A percentile compares a stretch with the other conserved stretches of the same genome.
Conservation (phyloP, 2,797 vertebrate species). For the Pampus argenteus region DNA sequence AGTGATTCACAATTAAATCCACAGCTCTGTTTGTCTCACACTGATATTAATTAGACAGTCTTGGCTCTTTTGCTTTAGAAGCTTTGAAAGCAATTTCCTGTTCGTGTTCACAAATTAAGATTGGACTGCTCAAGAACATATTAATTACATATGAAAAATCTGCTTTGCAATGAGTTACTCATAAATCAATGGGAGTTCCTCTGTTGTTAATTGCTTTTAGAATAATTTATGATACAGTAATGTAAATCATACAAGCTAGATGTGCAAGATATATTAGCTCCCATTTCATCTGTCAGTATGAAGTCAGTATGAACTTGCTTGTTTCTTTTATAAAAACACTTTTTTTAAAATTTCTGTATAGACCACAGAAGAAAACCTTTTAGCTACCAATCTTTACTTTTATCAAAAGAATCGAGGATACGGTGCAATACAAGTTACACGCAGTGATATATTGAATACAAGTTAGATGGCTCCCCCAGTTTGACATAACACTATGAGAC, state of each 20-base stretch:
- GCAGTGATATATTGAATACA: no score
- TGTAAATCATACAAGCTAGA: slow-evolving; percentile 16
- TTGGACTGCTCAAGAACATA: slow-evolving; percentile 38
- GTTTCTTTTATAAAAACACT: slow-evolving; percentile 19
- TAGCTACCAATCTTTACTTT: no score
- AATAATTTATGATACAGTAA: slow-evolving; percentile 37
- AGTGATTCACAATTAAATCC: slow-evolving; percentile 30
- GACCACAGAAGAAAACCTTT: no score
- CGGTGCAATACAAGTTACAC: no score
- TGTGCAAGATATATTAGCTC: slow-evolving; percentile 8
- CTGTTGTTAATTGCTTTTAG: slow-evolving; percentile 29
- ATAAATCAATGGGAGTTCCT: slow-evolving; percentile 8
- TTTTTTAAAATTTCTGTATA: slow-evolving; percentile 13
- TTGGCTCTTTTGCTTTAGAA: slow-evolving; percentile 20
- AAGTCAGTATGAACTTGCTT: slow-evolving; percentile 8
- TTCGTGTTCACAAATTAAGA: slow-evolving; percentile 54
- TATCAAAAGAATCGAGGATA: no score
- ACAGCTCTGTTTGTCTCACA: slow-evolving; percentile 26
- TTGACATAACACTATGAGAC: neutral
- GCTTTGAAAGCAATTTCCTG: slow-evolving; percentile 56
- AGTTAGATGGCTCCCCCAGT: neutral
- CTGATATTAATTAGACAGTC: slow-evolving; percentile 39
- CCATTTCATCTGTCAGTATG: slow-evolving; percentile 8
- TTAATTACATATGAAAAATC: slow-evolving; percentile 43
- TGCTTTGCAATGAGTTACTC: slow-evolving; percentile 22